These are phyloP conservation scores for Synergus japonicus DNA, from an alignment of 2,888 invertebrate species.

Conservation along the genomic window DNA sequence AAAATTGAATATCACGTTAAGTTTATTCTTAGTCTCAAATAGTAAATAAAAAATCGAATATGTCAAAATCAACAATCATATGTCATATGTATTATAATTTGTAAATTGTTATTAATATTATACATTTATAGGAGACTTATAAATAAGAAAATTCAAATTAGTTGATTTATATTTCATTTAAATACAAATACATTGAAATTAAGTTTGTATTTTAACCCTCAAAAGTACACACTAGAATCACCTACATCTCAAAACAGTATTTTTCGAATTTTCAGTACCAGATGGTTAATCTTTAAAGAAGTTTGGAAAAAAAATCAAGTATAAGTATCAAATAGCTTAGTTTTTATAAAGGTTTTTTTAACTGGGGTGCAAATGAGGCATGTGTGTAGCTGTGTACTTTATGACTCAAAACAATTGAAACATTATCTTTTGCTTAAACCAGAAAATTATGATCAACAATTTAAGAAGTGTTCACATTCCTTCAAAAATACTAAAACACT, in stretches of 20 bases:
- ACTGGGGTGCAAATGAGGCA: no score
- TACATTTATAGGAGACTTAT: background rate
- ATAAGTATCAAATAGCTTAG: no score
- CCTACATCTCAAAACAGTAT: no score
- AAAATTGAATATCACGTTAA: background rate
- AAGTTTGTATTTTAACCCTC: no score
- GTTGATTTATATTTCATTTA: background rate
- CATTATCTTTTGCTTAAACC: no score
- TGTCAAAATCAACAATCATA: background rate
- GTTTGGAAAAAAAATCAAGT: no score
- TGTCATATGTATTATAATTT: background rate
- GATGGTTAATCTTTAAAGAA: no score
- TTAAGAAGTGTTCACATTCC: background rate
- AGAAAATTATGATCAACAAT: background rate
- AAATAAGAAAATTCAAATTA: background rate
- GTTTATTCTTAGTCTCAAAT: background rate
- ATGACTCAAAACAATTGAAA: no score
- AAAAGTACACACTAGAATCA: no score
- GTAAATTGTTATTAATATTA: background rate
- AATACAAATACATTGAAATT: background rate
- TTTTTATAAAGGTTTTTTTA: no score
- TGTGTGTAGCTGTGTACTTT: no score
- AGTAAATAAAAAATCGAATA: slow-evolving; percentile 4
- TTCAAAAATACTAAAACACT: background rate
- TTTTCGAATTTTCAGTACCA: no score